A percentile compares a stretch with the other conserved stretches of the same genome.
Conservation (phyloP, 2,113 vertebrate genomes). For the Sciurus niger region DNA sequence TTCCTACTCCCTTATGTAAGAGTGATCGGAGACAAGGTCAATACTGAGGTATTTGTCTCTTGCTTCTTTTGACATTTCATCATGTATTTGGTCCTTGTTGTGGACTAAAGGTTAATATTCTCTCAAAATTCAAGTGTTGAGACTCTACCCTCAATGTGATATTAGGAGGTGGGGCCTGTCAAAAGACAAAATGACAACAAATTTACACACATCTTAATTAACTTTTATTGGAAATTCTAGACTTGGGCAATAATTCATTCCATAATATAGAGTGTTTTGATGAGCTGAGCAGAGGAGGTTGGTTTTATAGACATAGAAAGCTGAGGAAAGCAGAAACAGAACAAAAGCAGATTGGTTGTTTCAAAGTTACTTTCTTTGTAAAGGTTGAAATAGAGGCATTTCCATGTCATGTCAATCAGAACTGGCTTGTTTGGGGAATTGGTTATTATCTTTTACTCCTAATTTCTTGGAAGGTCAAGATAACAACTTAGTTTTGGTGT, state of each 20-base stretch:
- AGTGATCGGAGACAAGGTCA: constrained; percentile 25
- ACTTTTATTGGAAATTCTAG: constrained; percentile 15
- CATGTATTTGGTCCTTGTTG: not conserved
- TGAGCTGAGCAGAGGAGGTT: constrained; percentile 13
- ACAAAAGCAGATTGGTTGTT: not conserved
- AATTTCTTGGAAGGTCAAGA: not conserved
- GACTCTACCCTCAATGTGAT: not conserved
- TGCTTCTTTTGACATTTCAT: constrained; percentile 52
- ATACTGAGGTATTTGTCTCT: constrained; percentile 46
- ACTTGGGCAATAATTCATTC: not conserved
- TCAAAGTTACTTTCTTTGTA: constrained; percentile 6
- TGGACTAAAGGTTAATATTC: not conserved
- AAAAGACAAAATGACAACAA: not conserved
- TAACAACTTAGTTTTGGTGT: not conserved
- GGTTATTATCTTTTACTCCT: not conserved
- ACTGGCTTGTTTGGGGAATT: not conserved
- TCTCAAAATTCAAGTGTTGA: not conserved
- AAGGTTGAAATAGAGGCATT: not conserved
- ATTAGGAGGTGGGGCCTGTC: not conserved
- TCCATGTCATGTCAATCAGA: not conserved
- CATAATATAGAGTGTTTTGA: constrained; percentile 1
- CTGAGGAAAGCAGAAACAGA: constrained; percentile 37
- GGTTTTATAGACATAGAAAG: constrained; percentile 18
- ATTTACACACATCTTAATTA: not conserved
- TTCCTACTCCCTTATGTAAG: not conserved